phyloP scores from a whole-genome alignment of 2,113 vertebrate species.

The Bos indicus region DNA sequence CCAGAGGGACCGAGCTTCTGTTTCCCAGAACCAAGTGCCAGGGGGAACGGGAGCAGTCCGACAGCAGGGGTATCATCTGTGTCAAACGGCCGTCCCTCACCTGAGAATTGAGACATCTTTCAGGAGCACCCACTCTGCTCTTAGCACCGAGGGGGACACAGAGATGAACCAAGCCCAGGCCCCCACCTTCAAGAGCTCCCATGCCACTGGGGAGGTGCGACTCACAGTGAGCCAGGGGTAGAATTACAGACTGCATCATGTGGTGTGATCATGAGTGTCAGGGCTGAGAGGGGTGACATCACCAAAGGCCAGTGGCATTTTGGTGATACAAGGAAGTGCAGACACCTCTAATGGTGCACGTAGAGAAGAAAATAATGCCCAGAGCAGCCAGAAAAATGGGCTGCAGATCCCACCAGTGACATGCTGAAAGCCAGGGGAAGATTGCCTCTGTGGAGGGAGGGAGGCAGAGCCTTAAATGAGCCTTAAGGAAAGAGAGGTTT shows the following conservation, averaged over 20 bases:
- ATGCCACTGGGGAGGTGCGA: background rate
- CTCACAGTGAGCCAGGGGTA: background rate
- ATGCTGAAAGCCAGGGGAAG: background rate
- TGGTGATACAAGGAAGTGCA: background rate
- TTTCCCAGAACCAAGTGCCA: background rate
- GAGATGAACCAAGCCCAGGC: background rate
- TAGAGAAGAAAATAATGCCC: background rate
- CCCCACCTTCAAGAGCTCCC: background rate
- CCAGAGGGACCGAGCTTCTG: accelerated
- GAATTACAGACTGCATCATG: background rate
- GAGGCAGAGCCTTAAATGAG: background rate
- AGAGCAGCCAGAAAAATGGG: background rate
- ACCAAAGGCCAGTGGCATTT: background rate
- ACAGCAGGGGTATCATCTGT: background rate
- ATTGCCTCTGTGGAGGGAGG: background rate
- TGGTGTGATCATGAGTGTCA: too few species aligned
- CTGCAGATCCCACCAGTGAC: background rate
- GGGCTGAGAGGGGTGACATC: background rate
- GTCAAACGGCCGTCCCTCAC: background rate
- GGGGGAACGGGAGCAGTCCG: background rate
- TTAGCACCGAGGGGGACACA: background rate
- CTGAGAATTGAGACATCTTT: background rate
- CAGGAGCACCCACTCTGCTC: background rate
- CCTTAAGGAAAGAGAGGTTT: background rate
- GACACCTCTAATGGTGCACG: background rate